Base-by-base conservation (phyloP, 92 coral and sea anemone species). In the Phenganax marumi region DNA sequence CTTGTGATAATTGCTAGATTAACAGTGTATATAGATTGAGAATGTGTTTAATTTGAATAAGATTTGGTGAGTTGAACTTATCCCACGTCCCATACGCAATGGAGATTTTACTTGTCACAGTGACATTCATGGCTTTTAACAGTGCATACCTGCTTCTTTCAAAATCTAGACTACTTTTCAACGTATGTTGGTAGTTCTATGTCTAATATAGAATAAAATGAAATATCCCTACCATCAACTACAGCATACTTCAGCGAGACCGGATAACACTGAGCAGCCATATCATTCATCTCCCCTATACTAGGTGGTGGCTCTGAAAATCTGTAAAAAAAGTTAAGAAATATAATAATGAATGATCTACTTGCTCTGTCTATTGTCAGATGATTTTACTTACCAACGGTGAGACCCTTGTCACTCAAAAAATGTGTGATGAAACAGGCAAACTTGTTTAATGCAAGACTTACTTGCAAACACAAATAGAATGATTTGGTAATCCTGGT, bases 191-290 rank as follows among this genome's bases (percentile, higher is more conserved):
- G 98, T 65, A 90, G 53, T 74, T 95, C 89, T 12, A 90, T 88
- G 80, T 95, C 98, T 46, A 90, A 70, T 78, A 95, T 71, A 79
- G 95, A 88, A 79, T 90, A 92, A 76, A 95, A 87, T 55, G 97
- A 89, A 52, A 95, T 52, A 66, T 80, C 91, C 18, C 92, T 92
- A 58, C 92, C 92, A 80, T 88, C 93, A 12, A 89, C 92, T 39
- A 95, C 85, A 3, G 96, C 98, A 74, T 89, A 92, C 81, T 92
- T 95, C 77, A 92, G 74, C 4, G 98, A 96, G n/a, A 91, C 85
- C 17, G 93, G 93, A 48, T 43, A 50, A 26, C 91, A 86, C 74
- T 95, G 89, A 17, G 74, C 77, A 48, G 77, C 83, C 53, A 95
- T 87, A 48, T 55, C 50, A 50, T 78, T 82, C 81, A 86, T 80